phyloP scores from a whole-genome alignment of 2,113 vertebrate species.

The Engystomops pustulosus region DNA sequence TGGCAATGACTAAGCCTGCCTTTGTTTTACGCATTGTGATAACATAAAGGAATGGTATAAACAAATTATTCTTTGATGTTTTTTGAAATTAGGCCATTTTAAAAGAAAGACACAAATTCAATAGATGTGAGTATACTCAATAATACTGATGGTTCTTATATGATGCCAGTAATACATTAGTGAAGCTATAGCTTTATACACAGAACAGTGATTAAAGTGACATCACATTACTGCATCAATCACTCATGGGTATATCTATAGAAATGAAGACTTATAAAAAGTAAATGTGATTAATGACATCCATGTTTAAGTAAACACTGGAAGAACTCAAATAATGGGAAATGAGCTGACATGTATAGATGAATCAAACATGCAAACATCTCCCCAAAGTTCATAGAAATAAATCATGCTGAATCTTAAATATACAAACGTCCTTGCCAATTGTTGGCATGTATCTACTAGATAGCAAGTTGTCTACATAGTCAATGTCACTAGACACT shows the following conservation, averaged over 20 bases:
- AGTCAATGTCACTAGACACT: neutral
- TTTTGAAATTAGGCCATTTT: neutral
- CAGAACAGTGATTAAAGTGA: neutral
- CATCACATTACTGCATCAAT: neutral
- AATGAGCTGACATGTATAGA: neutral
- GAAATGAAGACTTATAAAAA: no score
- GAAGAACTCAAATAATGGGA: neutral
- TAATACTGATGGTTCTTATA: neutral
- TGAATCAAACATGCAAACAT: neutral
- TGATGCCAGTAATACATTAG: neutral
- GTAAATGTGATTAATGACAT: conserved; percentile 5
- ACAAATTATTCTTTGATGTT: no score
- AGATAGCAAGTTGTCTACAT: neutral
- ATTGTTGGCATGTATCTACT: neutral
- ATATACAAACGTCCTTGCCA: neutral
- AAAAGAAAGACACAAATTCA: neutral
- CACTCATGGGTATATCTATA: neutral
- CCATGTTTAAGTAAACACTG: neutral
- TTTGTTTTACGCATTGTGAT: no score
- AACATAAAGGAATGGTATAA: no score
- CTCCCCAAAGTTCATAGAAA: no score
- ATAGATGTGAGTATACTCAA: neutral
- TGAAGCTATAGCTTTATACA: neutral
- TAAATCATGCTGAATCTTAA: neutral
- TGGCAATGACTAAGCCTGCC: no score